These are phyloP conservation scores for Sapayoa aenigma DNA, from an alignment of 2,113 vertebrate species.

Conservation along the genomic window DNA sequence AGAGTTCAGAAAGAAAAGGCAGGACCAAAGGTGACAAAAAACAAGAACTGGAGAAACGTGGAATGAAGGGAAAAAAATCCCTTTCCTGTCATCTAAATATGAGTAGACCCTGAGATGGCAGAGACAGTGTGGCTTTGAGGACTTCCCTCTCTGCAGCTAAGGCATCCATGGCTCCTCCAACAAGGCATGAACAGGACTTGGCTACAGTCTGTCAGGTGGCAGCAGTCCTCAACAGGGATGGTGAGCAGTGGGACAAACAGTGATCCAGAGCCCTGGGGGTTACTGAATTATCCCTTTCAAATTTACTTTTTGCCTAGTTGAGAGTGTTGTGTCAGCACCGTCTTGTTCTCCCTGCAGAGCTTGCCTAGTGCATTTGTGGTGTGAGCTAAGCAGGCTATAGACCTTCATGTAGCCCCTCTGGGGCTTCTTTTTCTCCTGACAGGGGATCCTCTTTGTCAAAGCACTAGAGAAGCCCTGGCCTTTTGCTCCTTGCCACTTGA, in stretches of 20 bases:
- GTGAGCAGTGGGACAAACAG: not conserved
- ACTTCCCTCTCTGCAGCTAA: not conserved
- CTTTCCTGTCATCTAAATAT: not conserved
- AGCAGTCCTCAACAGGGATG: not conserved
- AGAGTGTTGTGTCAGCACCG: not conserved
- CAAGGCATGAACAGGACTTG: accelerated
- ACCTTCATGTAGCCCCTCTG: not conserved
- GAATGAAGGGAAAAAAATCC: not conserved
- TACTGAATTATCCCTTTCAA: not conserved
- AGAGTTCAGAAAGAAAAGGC: not conserved
- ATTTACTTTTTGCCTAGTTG: not conserved
- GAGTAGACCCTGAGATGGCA: not conserved
- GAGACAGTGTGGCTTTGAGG: not conserved
- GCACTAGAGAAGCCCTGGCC: not conserved
- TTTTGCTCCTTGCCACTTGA: accelerated
- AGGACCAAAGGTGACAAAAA: not conserved
- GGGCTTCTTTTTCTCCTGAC: not conserved
- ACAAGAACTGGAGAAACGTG: not conserved
- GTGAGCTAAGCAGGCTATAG: not conserved
- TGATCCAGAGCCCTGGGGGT: not conserved
- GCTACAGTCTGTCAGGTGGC: not conserved
- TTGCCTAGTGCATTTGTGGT: not conserved
- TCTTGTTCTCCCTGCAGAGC: not conserved
- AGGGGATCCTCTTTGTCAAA: not conserved
- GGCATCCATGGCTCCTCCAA: not conserved